Evolutionary conservation across 2,113 vertebrate species (phyloP), one percentile per base, ranked within the genome.

Genomic region (Lanius collurio): DNA sequence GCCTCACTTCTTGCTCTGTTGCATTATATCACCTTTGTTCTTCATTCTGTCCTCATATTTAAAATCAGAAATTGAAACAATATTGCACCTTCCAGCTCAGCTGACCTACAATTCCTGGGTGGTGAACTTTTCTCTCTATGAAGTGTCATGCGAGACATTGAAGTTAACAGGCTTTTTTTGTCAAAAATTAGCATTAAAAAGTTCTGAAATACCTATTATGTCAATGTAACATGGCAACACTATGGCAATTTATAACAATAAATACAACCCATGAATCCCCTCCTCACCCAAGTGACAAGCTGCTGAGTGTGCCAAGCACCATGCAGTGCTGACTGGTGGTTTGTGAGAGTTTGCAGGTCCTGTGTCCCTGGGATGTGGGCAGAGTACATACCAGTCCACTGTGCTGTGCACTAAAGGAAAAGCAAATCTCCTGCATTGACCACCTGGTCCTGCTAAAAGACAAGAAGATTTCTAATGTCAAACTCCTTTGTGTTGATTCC

Each of bases 301-400:
- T 68, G 71, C 35, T 71, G 52, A 83, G 71, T 14, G 6, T 0
- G 1, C 50, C 42, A 52, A 57, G 19, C 65, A 7, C 13, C 1
- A 2, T 15, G 19, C 15, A 62, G 37, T 0, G 1, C 33, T 7
- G 33, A 5, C 15, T 22, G 68, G 26, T 2, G 2, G 11, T 60
- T 26, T 68, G 28, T 15, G 59, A 60, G 41, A 56, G 31, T 31
- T 39, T 23, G 16, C 15, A 41, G 26, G 8, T 63, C 4, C 0
- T 22, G 6, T 50, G 39, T 56, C 39, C 26, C 46, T 24, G 27
- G 24, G 11, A 22, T 50, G 7, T 26, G 27, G 52, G 27, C 24
- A 71, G 23, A 33, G 7, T 53, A 30, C 47, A 33, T 23, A 64
- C 13, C 23, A 18, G 27, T 35, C 56, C 22, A 12, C 31, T 16